Percentiles rank a stretch among this genome's conserved stretches.
These are phyloP conservation scores for Drusus annulatus DNA, from an alignment of 1,140 invertebrate genomes.

Conservation along the genomic window DNA sequence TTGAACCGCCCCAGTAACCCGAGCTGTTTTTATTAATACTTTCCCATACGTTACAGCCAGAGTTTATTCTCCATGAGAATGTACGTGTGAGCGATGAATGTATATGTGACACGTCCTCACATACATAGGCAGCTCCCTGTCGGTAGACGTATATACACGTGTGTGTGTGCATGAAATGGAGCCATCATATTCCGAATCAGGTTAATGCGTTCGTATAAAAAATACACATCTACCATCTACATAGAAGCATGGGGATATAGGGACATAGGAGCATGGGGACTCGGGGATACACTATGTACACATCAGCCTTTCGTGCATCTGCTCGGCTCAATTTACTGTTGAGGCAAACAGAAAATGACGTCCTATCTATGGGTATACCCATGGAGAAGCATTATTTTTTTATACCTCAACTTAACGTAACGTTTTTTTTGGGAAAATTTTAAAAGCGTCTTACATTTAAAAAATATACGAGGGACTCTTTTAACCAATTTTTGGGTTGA, in stretches of 20 bases:
- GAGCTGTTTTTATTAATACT: conserved; percentile 11
- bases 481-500: no score
- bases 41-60: conserved; percentile 26
- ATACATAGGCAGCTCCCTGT: no score
- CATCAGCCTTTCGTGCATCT: background rate
- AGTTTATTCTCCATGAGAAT: background rate
- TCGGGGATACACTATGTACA: background rate
- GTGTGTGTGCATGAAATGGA: conserved; percentile 27
- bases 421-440: no score
- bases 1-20: conserved; percentile 23
- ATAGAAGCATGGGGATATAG: no score
- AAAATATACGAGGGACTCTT: no score
- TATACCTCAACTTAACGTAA: no score
- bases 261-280: background rate
- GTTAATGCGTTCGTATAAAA: conserved; percentile 58
- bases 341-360: background rate
- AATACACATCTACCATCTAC: conserved; percentile 22
- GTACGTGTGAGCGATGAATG: background rate
- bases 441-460: no score
- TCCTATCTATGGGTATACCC: no score
- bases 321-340: background rate
- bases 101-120: background rate
- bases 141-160: background rate
- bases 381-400: no score
- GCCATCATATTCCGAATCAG: conserved; percentile 57